Base-by-base conservation (phyloP, 2,113 vertebrate genomes). In the Microtus montanus region DNA sequence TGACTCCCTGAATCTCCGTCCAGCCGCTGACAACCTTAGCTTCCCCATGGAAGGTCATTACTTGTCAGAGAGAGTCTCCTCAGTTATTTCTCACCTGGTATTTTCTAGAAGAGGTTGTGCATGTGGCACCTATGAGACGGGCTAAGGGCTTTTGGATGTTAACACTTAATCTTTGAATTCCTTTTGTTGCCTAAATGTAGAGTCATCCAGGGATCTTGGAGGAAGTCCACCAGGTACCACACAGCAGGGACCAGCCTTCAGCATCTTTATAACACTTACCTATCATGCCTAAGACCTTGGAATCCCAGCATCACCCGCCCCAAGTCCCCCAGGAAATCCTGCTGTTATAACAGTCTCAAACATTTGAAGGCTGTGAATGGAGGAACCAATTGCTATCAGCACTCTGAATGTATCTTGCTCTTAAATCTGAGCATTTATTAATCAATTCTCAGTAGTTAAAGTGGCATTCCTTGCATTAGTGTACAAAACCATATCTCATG, bases 101-200 rank as follows among this genome's bases (percentile, higher is more conserved):
- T 26, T 49, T 26, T 26, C 35, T n/a, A 87, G 49, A 80, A 82
- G 63, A 66, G 44, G 85, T 30, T 70, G 47, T 58, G 22, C 82
- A 30, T 4, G 11, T 63, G 24, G 28, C n/a, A 77, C 86, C 96
- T 88, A 11, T 61, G 66, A 87, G 80, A 74, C 44, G 44, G 26
- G 44, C 26, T 64, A 68, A 82, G n/a, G 8, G 28, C 35, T 91
- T 91, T 66, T 35, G 74, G 24, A 15, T 74, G 13, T 92, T 88
- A 54, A 96, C 64, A 84, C 52, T 93, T 88, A 92, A 92, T 66
- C 41, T 92, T 73, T 75, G 66, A 49, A 77, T 89, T 96, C 82
- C 61, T 92, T 86, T 93, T 20, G 26, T 80, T 75, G 84, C 86
- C 68, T n/a, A 84, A 63, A 35, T 35, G 7, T 24, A 78, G 64